Conservation (phyloP, 64 coral and sea anemone species). For the Montipora capricornis region DNA sequence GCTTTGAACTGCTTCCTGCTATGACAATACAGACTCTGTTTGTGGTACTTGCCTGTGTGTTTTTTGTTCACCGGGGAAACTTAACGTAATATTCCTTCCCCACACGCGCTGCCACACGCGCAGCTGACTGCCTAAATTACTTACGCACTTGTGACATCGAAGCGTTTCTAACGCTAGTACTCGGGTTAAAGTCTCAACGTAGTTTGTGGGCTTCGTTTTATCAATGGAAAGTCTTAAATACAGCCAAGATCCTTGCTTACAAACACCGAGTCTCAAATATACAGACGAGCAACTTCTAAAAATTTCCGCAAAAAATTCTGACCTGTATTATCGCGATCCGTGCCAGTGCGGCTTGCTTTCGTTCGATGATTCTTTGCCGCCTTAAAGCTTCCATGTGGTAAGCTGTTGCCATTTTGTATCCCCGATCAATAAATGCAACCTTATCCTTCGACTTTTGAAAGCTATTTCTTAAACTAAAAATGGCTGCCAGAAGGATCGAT, state of each 20-base stretch:
- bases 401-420: conserved; percentile 70
- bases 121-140: no score
- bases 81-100: not conserved
- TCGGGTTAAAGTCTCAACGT: not conserved
- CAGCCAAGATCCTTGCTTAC: not conserved
- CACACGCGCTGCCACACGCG: no score
- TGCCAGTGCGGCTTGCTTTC: conserved; percentile 67
- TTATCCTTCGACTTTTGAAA: not conserved
- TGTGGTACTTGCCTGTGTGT: not conserved
- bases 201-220: not conserved
- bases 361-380: conserved; percentile 80
- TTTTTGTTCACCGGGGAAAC: not conserved
- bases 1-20: not conserved
- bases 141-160: not conserved
- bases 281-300: not conserved
- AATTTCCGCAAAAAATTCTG: not conserved
- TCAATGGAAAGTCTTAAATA: not conserved
- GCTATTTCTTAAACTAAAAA: not conserved
- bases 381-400: conserved; percentile 86
- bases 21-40: not conserved
- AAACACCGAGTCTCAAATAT: not conserved
- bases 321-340: conserved; percentile 72
- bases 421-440: not conserved
- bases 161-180: not conserved
- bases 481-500: conserved; percentile 9